Percentiles rank a stretch among this genome's conserved stretches.
Conservation (phyloP, 2,888 invertebrate species). For the Stegana nigrithorax region DNA sequence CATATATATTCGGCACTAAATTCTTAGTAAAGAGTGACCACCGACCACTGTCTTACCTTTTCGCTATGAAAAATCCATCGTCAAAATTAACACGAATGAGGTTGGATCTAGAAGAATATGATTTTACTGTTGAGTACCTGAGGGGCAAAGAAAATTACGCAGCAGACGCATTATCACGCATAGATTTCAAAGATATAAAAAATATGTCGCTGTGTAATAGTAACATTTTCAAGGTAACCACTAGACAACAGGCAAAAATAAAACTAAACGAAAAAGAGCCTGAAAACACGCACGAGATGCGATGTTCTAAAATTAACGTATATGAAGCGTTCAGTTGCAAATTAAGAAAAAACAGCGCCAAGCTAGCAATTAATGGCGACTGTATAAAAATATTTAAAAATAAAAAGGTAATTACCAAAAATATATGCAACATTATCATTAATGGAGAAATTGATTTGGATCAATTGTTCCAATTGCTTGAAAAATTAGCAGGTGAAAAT, state of each 20-base stretch:
- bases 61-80: slow-evolving; percentile 36
- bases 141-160: slow-evolving; percentile 32
- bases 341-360: too few species aligned
- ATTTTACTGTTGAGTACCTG: slow-evolving; percentile 33
- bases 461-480: too few species aligned
- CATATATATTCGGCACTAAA: slow-evolving; percentile 21
- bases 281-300: neutral
- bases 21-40: slow-evolving; percentile 41
- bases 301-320: too few species aligned
- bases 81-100: slow-evolving; percentile 42
- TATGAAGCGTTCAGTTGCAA: too few species aligned
- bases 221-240: neutral
- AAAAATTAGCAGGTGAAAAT: too few species aligned
- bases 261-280: neutral
- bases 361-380: too few species aligned
- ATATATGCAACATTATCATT: too few species aligned
- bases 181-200: neutral
- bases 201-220: neutral
- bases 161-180: slow-evolving; percentile 17
- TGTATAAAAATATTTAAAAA: too few species aligned
- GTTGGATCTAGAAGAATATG: slow-evolving; percentile 39
- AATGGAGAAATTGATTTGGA: too few species aligned
- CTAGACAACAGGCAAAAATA: neutral
- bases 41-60: slow-evolving; percentile 40
- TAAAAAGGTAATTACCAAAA: too few species aligned